A percentile compares a stretch with the other conserved stretches of the same genome.
Evolutionary conservation across 2,113 vertebrate genomes (phyloP).

Genomic region (Pachyramphus minor): DNA sequence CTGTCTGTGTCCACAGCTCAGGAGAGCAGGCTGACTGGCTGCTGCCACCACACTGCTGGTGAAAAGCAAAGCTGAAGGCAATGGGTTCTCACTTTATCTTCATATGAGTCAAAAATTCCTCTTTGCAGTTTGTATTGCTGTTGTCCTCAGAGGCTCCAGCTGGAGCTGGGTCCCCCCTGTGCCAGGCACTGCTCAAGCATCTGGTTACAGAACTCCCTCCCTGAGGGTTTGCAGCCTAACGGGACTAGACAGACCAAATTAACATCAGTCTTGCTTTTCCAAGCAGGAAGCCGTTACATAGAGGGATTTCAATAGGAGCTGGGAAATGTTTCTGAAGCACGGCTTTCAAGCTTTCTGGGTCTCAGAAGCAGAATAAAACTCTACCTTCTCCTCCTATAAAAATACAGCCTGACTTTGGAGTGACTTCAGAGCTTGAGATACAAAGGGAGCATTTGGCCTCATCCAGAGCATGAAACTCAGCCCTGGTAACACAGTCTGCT

Average conservation of each 20-base stretch:
- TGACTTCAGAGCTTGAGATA: conserved; percentile 6
- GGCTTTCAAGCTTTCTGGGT: background rate
- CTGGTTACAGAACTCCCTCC: background rate
- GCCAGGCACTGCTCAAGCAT: background rate
- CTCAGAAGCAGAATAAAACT: conserved; percentile 20
- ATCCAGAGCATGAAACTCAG: background rate
- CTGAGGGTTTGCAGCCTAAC: background rate
- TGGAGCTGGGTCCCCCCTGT: background rate
- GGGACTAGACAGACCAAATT: background rate
- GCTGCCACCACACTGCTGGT: background rate
- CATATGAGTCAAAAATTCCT: rapidly evolving
- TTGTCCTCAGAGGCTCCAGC: background rate
- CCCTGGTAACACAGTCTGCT: background rate
- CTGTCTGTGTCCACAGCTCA: rapidly evolving
- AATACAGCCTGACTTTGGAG: conserved; percentile 15
- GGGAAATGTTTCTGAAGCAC: background rate
- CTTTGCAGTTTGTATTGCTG: background rate
- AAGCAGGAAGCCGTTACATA: background rate
- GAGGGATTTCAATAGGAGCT: background rate
- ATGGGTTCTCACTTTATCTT: background rate
- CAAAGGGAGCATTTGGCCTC: conserved; percentile 26
- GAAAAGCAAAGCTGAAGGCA: background rate
- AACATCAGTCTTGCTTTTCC: background rate
- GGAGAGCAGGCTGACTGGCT: background rate
- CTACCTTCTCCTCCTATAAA: background rate